A percentile compares a stretch with the other conserved stretches of the same genome.
phyloP scores from a whole-genome alignment of 2,113 vertebrate species.

The Damaliscus lunatus region DNA sequence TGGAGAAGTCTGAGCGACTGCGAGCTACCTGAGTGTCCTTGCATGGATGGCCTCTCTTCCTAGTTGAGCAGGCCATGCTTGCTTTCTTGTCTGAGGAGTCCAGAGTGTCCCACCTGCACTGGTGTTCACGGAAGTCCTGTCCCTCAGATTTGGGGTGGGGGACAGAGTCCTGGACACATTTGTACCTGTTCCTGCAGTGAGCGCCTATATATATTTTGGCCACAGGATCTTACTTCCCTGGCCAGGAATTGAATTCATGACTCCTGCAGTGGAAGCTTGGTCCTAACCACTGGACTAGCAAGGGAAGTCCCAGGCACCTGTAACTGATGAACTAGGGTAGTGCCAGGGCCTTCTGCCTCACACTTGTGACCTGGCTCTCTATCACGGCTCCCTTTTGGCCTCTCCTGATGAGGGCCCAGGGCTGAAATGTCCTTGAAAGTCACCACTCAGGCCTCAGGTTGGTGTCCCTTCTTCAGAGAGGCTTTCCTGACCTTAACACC shows the following conservation, averaged over 20 bases:
- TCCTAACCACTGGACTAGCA: background rate
- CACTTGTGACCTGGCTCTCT: accelerated
- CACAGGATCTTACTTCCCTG: background rate
- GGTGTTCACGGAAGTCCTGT: accelerated
- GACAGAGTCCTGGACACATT: background rate
- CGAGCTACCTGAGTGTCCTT: background rate
- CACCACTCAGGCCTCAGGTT: background rate
- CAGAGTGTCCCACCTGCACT: accelerated
- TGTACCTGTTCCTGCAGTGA: background rate
- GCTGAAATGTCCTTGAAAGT: background rate
- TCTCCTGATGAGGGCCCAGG: background rate
- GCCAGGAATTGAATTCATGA: background rate
- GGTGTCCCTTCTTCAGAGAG: background rate
- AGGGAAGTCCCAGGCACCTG: background rate
- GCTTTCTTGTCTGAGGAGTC: background rate
- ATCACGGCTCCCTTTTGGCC: background rate
- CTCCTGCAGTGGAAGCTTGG: background rate
- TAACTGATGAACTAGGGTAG: background rate
- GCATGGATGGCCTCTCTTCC: background rate
- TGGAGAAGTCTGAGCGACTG: background rate
- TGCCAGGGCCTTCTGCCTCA: accelerated
- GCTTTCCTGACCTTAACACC: background rate
- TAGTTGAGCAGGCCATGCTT: background rate
- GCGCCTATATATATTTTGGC: background rate
- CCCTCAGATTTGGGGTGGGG: accelerated